Percentiles rank a stretch among this genome's conserved stretches.
phyloP scores from a whole-genome alignment of 1,140 invertebrate genomes.

The Uloborus diversus region DNA sequence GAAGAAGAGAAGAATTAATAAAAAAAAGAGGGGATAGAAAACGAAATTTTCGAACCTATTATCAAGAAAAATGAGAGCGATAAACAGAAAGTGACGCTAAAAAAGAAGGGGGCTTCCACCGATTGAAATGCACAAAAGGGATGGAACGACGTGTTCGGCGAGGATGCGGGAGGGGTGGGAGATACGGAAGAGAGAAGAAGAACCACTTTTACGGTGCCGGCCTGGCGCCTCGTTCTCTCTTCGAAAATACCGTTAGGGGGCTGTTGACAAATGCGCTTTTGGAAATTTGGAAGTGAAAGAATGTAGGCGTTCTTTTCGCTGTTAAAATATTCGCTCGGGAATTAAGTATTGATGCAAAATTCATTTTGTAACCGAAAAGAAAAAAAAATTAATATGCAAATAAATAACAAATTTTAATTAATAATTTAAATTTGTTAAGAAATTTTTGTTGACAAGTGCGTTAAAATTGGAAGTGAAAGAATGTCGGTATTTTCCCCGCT shows the following conservation, averaged over 20 bases:
- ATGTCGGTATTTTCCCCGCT: too few species aligned
- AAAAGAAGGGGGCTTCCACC: not conserved
- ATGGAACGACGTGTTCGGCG: not conserved
- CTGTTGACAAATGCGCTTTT: not conserved
- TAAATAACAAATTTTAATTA: too few species aligned
- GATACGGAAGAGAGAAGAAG: slow-evolving; percentile 30
- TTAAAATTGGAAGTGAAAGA: too few species aligned
- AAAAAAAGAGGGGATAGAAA: not conserved
- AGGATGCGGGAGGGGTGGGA: not conserved
- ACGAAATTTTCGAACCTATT: not conserved
- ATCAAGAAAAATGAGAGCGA: not conserved
- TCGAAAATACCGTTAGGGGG: slow-evolving; percentile 29
- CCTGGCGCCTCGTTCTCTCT: slow-evolving; percentile 19
- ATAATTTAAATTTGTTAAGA: too few species aligned
- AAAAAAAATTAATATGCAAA: too few species aligned
- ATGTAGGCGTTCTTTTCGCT: too few species aligned
- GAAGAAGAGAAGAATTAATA: not conserved
- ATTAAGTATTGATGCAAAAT: too few species aligned
- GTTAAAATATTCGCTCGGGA: too few species aligned
- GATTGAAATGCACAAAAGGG: slow-evolving; percentile 4
- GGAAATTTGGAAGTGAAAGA: not conserved
- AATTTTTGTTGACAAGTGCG: too few species aligned
- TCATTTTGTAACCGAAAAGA: too few species aligned
- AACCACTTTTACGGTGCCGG: slow-evolving; percentile 45
- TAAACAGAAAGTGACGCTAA: not conserved